phyloP scores from a whole-genome alignment of 2,113 vertebrate genomes.

The Glaucomys volans region DNA sequence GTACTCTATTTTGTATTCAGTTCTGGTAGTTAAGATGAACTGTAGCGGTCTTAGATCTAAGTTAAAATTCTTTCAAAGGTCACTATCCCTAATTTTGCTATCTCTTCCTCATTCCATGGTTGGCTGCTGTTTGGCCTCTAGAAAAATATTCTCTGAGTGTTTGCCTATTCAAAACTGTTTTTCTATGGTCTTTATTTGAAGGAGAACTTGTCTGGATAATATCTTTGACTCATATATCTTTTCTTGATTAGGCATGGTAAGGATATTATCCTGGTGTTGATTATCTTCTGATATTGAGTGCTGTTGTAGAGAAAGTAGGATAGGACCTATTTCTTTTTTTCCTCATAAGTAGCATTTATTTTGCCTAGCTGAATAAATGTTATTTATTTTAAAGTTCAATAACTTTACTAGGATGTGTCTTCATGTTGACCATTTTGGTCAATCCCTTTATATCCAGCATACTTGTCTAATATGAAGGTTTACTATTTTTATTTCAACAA shows the following conservation, averaged over 20 bases:
- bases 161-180: background rate
- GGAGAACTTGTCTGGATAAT: background rate
- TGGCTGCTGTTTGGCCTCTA: background rate
- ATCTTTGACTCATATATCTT: background rate
- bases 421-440: background rate
- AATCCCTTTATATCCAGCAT: background rate
- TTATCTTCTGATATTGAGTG: background rate
- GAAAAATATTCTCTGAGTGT: constrained; percentile 13
- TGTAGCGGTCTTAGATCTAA: background rate
- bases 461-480: background rate
- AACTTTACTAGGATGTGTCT: background rate
- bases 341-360: constrained; percentile 7
- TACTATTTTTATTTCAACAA: constrained; percentile 8
- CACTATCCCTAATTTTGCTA: background rate
- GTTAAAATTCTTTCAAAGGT: background rate
- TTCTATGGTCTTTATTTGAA: background rate
- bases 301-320: background rate
- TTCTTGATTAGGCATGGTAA: background rate
- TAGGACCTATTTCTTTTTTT: background rate
- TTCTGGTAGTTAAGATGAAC: background rate
- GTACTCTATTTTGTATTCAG: background rate
- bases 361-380: background rate
- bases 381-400: constrained; percentile 17
- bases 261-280: background rate
- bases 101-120: background rate